These are phyloP conservation scores for Heliconius hortense DNA, from an alignment of 2,888 invertebrate genomes.

Conservation along the genomic window DNA sequence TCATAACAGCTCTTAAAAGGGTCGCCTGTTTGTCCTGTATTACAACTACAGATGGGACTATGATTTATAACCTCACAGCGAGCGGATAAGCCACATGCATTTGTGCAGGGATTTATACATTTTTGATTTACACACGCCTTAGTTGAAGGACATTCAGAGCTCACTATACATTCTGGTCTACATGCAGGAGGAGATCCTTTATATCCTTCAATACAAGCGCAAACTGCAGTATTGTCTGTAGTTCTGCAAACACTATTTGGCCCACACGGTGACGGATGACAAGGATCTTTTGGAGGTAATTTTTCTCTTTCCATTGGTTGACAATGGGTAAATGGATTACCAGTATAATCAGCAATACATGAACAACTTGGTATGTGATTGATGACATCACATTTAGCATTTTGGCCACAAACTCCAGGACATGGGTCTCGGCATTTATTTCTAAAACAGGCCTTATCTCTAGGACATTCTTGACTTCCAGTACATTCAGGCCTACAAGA, in stretches of 20 bases:
- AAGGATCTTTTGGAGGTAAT: constrained; percentile 83
- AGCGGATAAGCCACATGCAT: constrained; percentile 89
- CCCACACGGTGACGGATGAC: constrained; percentile 89
- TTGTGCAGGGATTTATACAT: constrained; percentile 91
- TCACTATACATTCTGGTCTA: constrained; percentile 91
- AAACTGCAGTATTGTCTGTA: constrained; percentile 89
- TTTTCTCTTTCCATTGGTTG: constrained; percentile 59
- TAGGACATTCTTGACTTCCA: constrained; percentile 86
- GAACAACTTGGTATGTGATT: constrained; percentile 89
- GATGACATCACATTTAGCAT: constrained; percentile 87
- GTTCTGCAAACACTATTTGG: constrained; percentile 89
- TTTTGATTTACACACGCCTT: constrained; percentile 91
- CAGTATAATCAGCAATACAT: constrained; percentile 85
- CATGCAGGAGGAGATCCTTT: constrained; percentile 91
- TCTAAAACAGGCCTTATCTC: constrained; percentile 86
- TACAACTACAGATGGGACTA: constrained; percentile 93
- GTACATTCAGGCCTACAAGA: constrained; percentile 88
- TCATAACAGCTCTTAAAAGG: constrained; percentile 89
- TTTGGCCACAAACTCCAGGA: constrained; percentile 87
- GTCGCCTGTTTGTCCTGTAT: constrained; percentile 88
- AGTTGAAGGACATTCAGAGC: constrained; percentile 90
- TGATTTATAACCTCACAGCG: constrained; percentile 92
- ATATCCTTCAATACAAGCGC: constrained; percentile 89
- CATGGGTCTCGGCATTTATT: constrained; percentile 89
- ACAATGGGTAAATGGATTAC: constrained; percentile 86